Base-by-base conservation (phyloP, 1,140 invertebrate species). In the Calycopis cecrops region DNA sequence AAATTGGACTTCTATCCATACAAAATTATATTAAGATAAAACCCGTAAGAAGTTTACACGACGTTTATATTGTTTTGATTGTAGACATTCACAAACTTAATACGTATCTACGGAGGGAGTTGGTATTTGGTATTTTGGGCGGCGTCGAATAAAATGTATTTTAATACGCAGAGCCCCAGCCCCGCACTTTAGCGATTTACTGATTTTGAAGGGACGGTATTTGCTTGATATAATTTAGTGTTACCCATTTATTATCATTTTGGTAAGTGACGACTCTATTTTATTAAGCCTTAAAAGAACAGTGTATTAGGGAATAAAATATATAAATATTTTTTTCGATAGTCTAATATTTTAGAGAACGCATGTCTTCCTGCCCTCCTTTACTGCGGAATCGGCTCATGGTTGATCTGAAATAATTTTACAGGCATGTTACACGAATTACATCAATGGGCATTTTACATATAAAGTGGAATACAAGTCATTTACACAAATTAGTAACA, bases 231-330 rank as follows among this genome's bases (percentile, higher is more conserved):
- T 81, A 80, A 80, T 84, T 76, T 76, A 81, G 73, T 76, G 21
- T 73, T 76, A 76, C 76, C 80, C 79, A 73, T 76, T 80, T 70
- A 68, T 70, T 73, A 72, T 72, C 71, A 72, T 80, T 79, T 62
- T 64, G 73, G 73, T 68, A 79, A 28, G 6, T 28, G 21, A 28
- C 6, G 21, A 6, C 21, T 3, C 77, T 76, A 84, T 80, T 82
- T 79, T 73, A 69, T 72, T 76, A 73, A 69, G 61, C 68, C 76
- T 76, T 83, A 80, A 83, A 83, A 75, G 73, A 78, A 74, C 69
- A 70, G 74, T 71, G 61, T 71, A 70, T 66, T 69, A 71, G 70
- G 67, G 63, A 73, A 75, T 67, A 73, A 76, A 81, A 76, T 79
- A 78, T 28, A 6, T 28, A 3, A 28, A 28, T 28, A 28, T 28